These are phyloP conservation scores for Propithecus deckenii DNA, from an alignment of 2,797 vertebrate genomes.

Conservation along the genomic window DNA sequence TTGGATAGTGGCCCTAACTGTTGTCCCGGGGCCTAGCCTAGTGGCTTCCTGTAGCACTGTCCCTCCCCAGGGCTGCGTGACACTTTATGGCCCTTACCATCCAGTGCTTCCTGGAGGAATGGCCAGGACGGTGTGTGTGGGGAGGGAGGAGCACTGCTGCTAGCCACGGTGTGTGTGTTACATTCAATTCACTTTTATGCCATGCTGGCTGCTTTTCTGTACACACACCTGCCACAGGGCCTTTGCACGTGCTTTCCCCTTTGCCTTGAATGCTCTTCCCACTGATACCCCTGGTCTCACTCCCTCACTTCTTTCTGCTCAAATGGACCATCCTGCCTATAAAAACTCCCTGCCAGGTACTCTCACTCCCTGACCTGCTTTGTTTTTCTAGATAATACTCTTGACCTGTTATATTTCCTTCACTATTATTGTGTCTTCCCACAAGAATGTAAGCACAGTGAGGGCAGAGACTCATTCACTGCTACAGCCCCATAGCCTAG, in stretches of 20 bases:
- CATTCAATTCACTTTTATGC: not conserved
- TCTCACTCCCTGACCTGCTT: not conserved
- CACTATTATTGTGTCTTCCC: not conserved
- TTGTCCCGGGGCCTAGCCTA: not conserved
- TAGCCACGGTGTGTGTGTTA: not conserved
- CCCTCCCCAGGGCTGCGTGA: not conserved
- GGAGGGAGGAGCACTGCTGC: not conserved
- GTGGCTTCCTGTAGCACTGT: not conserved
- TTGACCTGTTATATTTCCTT: not conserved
- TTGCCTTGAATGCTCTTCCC: not conserved
- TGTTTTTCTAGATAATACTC: not conserved
- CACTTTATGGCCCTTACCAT: not conserved
- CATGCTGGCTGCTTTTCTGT: not conserved
- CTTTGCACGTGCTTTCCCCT: not conserved
- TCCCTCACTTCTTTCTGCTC: not conserved
- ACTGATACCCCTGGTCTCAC: not conserved
- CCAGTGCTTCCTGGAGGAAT: not conserved
- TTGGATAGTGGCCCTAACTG: not conserved
- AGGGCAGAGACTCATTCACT: not conserved
- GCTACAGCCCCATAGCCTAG: not conserved
- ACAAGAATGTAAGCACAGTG: fast-evolving
- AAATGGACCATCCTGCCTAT: not conserved
- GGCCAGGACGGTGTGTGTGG: not conserved
- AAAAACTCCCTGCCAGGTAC: not conserved
- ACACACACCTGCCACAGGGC: not conserved